These are phyloP conservation scores for Acanthornis magna DNA, from an alignment of 2,797 vertebrate genomes.

Conservation along the genomic window DNA sequence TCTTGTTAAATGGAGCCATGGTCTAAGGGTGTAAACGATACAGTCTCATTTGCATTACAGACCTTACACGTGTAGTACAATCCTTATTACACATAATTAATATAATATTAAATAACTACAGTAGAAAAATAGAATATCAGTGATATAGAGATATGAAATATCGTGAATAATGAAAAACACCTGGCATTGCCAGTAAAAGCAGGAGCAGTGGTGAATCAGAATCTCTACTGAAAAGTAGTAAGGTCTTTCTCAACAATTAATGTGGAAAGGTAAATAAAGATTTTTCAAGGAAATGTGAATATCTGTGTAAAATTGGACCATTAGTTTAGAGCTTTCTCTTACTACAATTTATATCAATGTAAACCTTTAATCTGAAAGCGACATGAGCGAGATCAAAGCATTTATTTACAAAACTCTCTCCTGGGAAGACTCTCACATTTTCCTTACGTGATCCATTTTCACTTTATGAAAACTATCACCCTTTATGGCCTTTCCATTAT, in stretches of 20 bases:
- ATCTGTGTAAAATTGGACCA: neutral
- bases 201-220: neutral
- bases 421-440: neutral
- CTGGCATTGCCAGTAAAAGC: neutral
- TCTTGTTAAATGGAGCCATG: neutral
- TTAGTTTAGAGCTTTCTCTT: neutral
- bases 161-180: neutral
- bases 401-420: neutral
- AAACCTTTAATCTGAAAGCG: neutral
- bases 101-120: neutral
- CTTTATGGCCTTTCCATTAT: neutral
- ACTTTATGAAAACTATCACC: neutral
- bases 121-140: neutral
- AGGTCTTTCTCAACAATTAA: neutral
- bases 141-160: neutral
- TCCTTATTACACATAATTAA: neutral
- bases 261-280: neutral
- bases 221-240: neutral
- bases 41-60: neutral
- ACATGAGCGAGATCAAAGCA: neutral
- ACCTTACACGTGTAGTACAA: accelerated
- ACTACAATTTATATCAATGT: neutral
- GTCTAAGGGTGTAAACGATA: neutral
- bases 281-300: neutral
- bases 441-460: neutral